A percentile compares a stretch with the other conserved stretches of the same genome.
phyloP scores from a whole-genome alignment of 1,140 invertebrate genomes.

The Platyscapa corneri region DNA sequence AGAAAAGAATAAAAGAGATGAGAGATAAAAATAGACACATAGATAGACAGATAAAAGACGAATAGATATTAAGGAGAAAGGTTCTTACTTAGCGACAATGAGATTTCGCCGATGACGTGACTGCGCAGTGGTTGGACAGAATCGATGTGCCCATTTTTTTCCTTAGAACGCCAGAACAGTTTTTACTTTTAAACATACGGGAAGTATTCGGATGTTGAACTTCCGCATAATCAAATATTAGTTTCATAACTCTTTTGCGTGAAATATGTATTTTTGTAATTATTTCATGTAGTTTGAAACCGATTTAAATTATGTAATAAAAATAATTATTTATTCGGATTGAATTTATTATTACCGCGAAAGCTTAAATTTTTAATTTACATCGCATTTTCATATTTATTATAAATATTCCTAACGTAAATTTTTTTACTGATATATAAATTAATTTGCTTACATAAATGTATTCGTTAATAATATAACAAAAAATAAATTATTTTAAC shows the following conservation, averaged over 20 bases:
- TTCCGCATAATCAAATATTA: conserved; percentile 16
- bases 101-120: conserved; percentile 20
- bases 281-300: background rate
- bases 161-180: background rate
- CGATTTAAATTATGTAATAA: background rate
- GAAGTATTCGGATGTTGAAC: conserved; percentile 3
- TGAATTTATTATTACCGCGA: too few species aligned
- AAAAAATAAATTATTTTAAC: too few species aligned
- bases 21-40: background rate
- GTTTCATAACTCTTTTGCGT: conserved; percentile 23
- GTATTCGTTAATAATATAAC: too few species aligned
- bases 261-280: background rate
- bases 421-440: too few species aligned
- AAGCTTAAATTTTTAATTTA: too few species aligned
- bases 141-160: background rate
- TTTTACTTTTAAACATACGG: background rate
- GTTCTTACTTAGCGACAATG: background rate
- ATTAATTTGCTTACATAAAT: too few species aligned
- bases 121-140: background rate
- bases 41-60: background rate
- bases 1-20: background rate
- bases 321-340: too few species aligned
- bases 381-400: too few species aligned
- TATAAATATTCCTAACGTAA: too few species aligned
- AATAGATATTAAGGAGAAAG: background rate